These are phyloP conservation scores for Thumatha senex DNA, from an alignment of 2,888 invertebrate genomes.

Conservation along the genomic window DNA sequence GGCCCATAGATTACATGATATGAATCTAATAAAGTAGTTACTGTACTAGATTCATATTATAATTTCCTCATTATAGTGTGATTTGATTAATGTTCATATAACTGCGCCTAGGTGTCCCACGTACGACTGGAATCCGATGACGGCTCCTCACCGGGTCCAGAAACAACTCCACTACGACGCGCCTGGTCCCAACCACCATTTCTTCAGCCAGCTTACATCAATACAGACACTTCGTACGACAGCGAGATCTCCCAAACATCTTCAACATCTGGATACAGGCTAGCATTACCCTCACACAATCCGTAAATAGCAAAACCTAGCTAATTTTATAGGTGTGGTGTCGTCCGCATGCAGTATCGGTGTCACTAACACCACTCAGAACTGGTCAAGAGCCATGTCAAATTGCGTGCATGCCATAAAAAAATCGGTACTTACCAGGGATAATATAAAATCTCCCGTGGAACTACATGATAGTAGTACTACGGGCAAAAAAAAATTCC, in stretches of 20 bases:
- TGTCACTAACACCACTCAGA: constrained; percentile 29
- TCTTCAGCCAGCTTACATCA: constrained; percentile 52
- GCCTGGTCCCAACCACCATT: constrained; percentile 68
- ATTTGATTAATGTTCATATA: too few species aligned
- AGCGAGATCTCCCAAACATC: constrained; percentile 93
- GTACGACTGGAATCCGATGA: constrained; percentile 68
- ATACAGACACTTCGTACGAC: constrained; percentile 90
- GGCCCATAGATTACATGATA: too few species aligned
- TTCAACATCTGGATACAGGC: constrained; percentile 93
- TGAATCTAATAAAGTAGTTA: too few species aligned
- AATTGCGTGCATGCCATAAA: constrained; percentile 6
- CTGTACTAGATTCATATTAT: too few species aligned
- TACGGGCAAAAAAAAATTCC: too few species aligned
- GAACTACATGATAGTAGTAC: too few species aligned
- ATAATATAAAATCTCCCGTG: too few species aligned
- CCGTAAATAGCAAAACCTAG: constrained; percentile 44
- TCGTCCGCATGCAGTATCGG: constrained; percentile 31
- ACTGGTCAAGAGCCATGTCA: constrained; percentile 18
- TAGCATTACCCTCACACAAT: constrained; percentile 55
- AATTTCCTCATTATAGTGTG: too few species aligned
- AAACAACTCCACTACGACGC: constrained; percentile 61
- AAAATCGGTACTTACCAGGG: too few species aligned
- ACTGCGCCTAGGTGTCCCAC: constrained; percentile 44
- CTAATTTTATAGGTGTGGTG: constrained; percentile 23
- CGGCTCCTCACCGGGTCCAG: constrained; percentile 66